Evolutionary conservation across 2,888 invertebrate genomes (phyloP).

Genomic region (Phyllotreta cruciferae): DNA sequence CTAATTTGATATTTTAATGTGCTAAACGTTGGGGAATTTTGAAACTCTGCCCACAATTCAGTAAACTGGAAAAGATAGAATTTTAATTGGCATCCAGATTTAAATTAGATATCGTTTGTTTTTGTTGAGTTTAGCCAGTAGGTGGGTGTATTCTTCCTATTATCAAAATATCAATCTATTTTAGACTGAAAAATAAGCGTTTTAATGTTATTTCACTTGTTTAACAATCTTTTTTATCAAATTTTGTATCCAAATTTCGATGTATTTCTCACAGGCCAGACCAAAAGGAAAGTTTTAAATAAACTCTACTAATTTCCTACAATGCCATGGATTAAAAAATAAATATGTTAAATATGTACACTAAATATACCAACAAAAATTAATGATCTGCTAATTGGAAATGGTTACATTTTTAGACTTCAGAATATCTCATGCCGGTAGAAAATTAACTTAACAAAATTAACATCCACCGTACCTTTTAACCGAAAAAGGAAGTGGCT

Average conservation of each 20-base stretch:
- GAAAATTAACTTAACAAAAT: conserved; percentile 5
- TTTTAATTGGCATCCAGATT: conserved; percentile 19
- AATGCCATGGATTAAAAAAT: conserved; percentile 6
- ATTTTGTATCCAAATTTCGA: too few relatives aligned
- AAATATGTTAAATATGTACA: not conserved
- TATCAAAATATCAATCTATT: too few relatives aligned
- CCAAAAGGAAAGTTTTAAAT: not conserved
- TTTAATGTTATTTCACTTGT: too few relatives aligned
- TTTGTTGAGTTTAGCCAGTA: conserved; percentile 4
- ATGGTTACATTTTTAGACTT: conserved; percentile 16
- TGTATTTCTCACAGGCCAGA: not conserved
- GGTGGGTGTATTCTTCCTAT: conserved; percentile 9
- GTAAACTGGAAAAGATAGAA: conserved; percentile 8
- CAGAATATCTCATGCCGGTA: not conserved
- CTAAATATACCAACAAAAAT: not conserved
- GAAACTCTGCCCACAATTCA: conserved; percentile 22
- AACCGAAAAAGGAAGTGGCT: conserved; percentile 1
- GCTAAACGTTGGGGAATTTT: conserved; percentile 22
- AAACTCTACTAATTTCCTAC: not conserved
- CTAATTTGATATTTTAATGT: conserved; percentile 24
- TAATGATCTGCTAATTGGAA: conserved; percentile 20
- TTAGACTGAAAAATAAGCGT: too few relatives aligned
- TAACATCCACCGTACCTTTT: not conserved
- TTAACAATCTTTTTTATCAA: too few relatives aligned
- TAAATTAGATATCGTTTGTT: conserved; percentile 15